Percentiles rank a stretch among this genome's conserved stretches.
These are phyloP conservation scores for Crocuta crocuta DNA, from an alignment of 2,113 vertebrate genomes.

Conservation along the genomic window DNA sequence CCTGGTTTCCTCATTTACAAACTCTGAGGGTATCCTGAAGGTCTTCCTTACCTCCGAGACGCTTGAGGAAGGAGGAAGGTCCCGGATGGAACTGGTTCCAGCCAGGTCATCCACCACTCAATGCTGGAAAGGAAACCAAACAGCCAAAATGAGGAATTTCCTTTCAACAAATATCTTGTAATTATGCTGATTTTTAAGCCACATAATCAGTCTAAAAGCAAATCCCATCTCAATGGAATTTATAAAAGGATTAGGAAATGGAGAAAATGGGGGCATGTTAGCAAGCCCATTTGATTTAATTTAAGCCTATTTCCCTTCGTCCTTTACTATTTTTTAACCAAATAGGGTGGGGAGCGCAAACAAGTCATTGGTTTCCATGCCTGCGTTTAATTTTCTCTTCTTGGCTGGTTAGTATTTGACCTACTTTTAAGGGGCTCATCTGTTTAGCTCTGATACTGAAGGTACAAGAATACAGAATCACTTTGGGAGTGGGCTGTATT, in stretches of 20 bases:
- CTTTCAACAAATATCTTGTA: slow-evolving; percentile 62
- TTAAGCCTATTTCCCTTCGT: slow-evolving; percentile 50
- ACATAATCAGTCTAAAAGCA: slow-evolving; percentile 61
- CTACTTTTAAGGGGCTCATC: not conserved
- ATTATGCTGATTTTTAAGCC: slow-evolving; percentile 73
- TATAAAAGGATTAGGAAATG: slow-evolving; percentile 78
- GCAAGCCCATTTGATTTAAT: slow-evolving; percentile 43
- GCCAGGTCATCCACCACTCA: not conserved
- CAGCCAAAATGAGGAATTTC: slow-evolving; percentile 53
- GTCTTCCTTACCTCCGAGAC: not conserved
- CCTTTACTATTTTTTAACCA: not conserved
- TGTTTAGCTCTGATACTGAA: not conserved
- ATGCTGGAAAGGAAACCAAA: slow-evolving; percentile 61
- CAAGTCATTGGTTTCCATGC: not conserved
- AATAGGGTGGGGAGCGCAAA: not conserved
- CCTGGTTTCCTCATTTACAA: slow-evolving; percentile 15
- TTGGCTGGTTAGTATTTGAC: not conserved
- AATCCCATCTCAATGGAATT: slow-evolving; percentile 69
- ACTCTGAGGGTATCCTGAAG: not conserved
- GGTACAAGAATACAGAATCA: not conserved
- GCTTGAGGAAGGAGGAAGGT: not conserved
- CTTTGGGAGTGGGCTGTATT: not conserved
- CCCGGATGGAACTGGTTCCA: slow-evolving; percentile 21
- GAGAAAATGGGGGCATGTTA: not conserved
- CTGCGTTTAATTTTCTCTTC: slow-evolving; percentile 36